A percentile compares a stretch with the other conserved stretches of the same genome.
Evolutionary conservation across 2,797 vertebrate genomes (phyloP).

Genomic region (Silurus aristotelis): DNA sequence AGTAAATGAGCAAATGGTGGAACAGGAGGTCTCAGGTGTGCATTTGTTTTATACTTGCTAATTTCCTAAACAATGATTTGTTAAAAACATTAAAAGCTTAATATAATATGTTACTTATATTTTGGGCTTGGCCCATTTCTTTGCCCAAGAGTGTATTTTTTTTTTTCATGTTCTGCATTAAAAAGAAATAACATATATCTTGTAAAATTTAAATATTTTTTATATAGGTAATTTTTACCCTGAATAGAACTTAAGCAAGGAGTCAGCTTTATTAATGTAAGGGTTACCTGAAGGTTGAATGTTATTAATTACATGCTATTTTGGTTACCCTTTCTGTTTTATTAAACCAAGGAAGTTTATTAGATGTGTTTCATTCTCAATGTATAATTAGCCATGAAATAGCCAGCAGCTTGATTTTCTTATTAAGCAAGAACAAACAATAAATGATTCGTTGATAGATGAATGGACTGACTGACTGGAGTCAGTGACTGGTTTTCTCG

Average conservation of each 20-base stretch:
- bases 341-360: not conserved
- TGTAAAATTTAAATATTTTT: not conserved
- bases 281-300: not conserved
- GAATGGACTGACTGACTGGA: constrained; percentile 2
- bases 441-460: not conserved
- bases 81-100: too few relatives aligned
- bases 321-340: constrained; percentile 11
- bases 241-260: not conserved
- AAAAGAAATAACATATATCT: not conserved
- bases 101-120: too few relatives aligned
- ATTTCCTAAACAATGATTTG: too few relatives aligned
- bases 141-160: too few relatives aligned
- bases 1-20: too few relatives aligned
- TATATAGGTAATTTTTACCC: not conserved
- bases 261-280: constrained; percentile 21
- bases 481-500: constrained; percentile 1
- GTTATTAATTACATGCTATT: constrained; percentile 15
- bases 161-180: not conserved
- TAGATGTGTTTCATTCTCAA: not conserved
- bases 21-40: too few relatives aligned
- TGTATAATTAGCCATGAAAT: constrained; percentile 7
- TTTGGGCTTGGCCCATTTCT: too few relatives aligned
- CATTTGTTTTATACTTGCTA: too few relatives aligned
- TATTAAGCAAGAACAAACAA: not conserved
- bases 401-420: not conserved